phyloP scores from a whole-genome alignment of 2,113 vertebrate genomes.

The Todiramphus chloris region DNA sequence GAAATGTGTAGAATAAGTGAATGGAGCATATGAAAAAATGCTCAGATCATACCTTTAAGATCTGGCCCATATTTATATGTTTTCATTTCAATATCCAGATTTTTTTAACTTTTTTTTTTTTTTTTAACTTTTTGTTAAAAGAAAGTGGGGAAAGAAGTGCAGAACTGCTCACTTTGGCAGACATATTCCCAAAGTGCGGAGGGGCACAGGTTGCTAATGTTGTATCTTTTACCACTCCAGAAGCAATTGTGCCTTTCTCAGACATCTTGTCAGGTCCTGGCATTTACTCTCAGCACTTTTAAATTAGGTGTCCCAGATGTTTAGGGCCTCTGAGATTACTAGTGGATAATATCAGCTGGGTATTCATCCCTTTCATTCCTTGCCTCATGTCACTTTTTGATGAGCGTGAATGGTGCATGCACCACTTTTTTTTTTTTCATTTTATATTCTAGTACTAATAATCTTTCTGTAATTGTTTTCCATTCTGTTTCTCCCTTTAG shows the following conservation, averaged over 20 bases:
- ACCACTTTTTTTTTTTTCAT: background rate
- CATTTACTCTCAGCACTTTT: background rate
- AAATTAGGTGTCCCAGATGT: constrained; percentile 12
- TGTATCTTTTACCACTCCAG: background rate
- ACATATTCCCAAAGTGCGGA: background rate
- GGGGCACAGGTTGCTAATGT: background rate
- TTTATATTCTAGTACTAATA: background rate
- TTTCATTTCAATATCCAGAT: background rate
- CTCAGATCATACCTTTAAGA: background rate
- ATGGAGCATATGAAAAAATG: background rate
- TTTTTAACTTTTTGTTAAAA: too few relatives aligned
- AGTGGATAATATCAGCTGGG: background rate
- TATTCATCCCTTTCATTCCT: background rate
- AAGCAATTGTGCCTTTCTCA: background rate
- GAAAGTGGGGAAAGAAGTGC: background rate
- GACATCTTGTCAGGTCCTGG: background rate
- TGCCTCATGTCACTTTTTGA: background rate
- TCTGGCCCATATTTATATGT: background rate
- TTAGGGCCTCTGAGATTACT: background rate
- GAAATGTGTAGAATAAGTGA: background rate
- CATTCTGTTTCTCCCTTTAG: constrained; percentile 71
- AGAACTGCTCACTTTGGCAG: background rate
- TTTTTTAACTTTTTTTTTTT: background rate
- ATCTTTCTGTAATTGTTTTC: constrained; percentile 34
- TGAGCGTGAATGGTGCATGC: background rate